Conservation (phyloP, 2,113 vertebrate genomes). For the Pomatostomus ruficeps region DNA sequence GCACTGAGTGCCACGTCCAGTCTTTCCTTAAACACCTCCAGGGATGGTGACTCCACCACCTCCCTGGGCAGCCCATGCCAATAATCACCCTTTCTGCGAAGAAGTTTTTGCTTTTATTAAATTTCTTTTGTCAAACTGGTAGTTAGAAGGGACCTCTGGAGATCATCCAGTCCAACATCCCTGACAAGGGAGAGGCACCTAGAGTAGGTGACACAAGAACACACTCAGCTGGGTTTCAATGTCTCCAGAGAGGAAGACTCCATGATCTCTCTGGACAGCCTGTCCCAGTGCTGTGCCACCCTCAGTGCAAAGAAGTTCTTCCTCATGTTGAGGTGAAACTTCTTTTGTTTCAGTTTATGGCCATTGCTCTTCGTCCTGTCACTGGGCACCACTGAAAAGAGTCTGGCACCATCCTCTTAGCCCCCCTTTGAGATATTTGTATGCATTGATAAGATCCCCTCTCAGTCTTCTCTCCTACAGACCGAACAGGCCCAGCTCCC, state of each 20-base stretch:
- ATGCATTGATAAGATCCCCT: accelerated
- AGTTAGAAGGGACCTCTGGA: neutral
- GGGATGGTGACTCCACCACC: neutral
- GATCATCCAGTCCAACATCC: accelerated
- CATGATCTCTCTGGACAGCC: neutral
- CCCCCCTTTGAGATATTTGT: no score
- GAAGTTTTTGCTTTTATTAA: neutral
- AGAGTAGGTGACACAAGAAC: neutral
- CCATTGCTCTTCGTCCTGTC: neutral
- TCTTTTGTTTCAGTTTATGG: neutral
- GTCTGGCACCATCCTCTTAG: neutral
- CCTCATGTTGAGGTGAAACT: neutral
- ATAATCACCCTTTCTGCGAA: neutral
- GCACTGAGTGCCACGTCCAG: neutral
- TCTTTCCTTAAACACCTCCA: neutral
- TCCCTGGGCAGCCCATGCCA: neutral
- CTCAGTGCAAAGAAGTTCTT: accelerated
- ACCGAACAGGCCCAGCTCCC: neutral
- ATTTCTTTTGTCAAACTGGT: no score
- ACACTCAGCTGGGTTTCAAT: neutral
- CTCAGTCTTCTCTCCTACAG: neutral
- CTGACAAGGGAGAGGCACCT: neutral
- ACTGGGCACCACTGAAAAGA: neutral
- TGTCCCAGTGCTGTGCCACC: accelerated
- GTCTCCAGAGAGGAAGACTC: no score